Conservation (phyloP, 2,797 vertebrate species). For the Coregonus suidteri region DNA sequence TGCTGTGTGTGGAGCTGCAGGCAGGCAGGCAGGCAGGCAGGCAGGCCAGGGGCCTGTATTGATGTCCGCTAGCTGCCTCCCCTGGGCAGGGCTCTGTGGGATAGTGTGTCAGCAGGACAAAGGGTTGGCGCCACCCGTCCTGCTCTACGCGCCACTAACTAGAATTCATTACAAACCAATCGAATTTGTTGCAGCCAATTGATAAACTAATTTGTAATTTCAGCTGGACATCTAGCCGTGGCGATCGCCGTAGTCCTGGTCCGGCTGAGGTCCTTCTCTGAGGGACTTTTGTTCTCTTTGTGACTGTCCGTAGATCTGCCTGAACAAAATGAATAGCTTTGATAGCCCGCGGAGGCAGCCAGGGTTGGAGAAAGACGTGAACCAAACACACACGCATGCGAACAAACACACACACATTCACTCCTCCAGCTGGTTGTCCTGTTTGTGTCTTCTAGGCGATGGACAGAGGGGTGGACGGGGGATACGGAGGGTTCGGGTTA, state of each 20-base stretch:
- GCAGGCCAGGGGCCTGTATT: slow-evolving; percentile 69
- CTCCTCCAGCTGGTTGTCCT: slow-evolving; percentile 78
- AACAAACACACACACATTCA: background rate
- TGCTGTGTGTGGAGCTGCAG: slow-evolving; percentile 65
- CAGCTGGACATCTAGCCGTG: slow-evolving; percentile 83
- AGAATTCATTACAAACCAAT: slow-evolving; percentile 95
- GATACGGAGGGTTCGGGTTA: slow-evolving; percentile 75
- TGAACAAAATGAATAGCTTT: slow-evolving; percentile 78
- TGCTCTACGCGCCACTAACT: slow-evolving; percentile 86
- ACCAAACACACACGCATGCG: slow-evolving; percentile 20
- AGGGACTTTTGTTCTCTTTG: slow-evolving; percentile 81
- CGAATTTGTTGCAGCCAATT: slow-evolving; percentile 91
- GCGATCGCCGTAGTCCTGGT: slow-evolving; percentile 70
- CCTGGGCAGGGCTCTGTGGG: slow-evolving; percentile 69
- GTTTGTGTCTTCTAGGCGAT: slow-evolving; percentile 82
- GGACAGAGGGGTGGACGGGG: slow-evolving; percentile 69
- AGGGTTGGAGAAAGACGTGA: slow-evolving; percentile 57
- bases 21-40: slow-evolving; percentile 22
- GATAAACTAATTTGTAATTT: slow-evolving; percentile 97
- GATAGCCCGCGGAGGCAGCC: slow-evolving; percentile 69
- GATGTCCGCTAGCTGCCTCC: slow-evolving; percentile 66
- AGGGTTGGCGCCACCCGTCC: slow-evolving; percentile 91
- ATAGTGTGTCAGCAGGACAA: slow-evolving; percentile 93
- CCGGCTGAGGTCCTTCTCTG: slow-evolving; percentile 54
- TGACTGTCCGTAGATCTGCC: slow-evolving; percentile 45